These are phyloP conservation scores for Novumbra hubbsi DNA, from an alignment of 2,797 vertebrate genomes.

Conservation along the genomic window DNA sequence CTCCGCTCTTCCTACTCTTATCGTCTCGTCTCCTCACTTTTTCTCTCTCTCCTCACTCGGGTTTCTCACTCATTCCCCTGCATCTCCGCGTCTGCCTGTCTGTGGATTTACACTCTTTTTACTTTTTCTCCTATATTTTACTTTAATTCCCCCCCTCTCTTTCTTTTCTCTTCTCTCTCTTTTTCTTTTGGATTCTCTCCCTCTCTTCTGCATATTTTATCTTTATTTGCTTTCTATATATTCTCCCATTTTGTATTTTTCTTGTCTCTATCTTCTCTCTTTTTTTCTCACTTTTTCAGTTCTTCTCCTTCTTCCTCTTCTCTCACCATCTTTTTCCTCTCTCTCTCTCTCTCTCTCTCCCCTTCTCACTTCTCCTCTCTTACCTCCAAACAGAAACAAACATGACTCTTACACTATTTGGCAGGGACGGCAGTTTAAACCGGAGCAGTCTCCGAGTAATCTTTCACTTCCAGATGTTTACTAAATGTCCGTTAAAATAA, in stretches of 20 bases:
- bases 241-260: neutral
- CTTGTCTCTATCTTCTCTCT: neutral
- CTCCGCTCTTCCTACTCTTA: slow-evolving; percentile 12
- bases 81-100: neutral
- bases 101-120: neutral
- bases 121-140: neutral
- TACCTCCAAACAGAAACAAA: neutral
- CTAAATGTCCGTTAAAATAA: neutral
- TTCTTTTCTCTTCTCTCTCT: too few species aligned
- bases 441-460: slow-evolving; percentile 25
- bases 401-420: neutral
- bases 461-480: slow-evolving; percentile 31
- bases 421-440: slow-evolving; percentile 3
- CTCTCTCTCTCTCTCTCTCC: slow-evolving; percentile 7
- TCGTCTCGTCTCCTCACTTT: neutral
- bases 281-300: neutral
- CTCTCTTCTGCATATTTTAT: too few species aligned
- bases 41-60: neutral
- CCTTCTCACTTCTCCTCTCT: neutral
- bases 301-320: neutral
- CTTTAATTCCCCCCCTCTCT: too few species aligned
- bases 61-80: neutral
- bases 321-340: neutral
- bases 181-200: too few species aligned
- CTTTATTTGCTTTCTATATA: too few species aligned